phyloP scores from a whole-genome alignment of 2,888 invertebrate species.

The Nymphalis polychloros region DNA sequence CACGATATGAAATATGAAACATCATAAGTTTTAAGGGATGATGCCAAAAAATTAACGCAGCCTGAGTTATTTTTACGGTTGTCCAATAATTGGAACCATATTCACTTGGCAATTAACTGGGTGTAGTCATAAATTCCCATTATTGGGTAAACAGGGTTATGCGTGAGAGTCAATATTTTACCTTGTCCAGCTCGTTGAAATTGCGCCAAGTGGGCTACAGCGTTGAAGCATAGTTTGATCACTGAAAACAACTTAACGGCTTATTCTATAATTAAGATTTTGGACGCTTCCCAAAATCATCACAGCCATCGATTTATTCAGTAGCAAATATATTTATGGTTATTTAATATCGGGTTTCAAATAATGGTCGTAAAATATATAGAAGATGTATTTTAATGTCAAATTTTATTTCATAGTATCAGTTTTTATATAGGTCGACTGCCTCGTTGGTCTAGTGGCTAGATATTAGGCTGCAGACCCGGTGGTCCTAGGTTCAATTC shows the following conservation, averaged over 20 bases:
- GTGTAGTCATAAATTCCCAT: conserved; percentile 25
- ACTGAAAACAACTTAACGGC: conserved; percentile 35
- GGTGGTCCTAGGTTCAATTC: too few species aligned
- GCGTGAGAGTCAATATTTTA: conserved; percentile 31
- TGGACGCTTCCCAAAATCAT: conserved; percentile 29
- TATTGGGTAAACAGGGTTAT: conserved; percentile 27
- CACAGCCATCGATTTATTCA: conserved; percentile 14
- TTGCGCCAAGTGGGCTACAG: conserved; percentile 29
- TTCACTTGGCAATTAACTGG: conserved; percentile 19
- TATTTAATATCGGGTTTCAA: neutral
- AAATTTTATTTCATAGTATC: too few species aligned
- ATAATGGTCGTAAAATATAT: neutral
- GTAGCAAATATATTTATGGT: conserved; percentile 2
- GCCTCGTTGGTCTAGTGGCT: too few species aligned
- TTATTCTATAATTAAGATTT: conserved; percentile 32
- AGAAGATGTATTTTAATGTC: neutral
- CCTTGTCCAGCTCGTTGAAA: conserved; percentile 26
- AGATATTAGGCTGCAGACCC: too few species aligned
- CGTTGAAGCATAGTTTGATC: conserved; percentile 22
- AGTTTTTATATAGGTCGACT: too few species aligned
- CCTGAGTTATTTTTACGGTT: neutral
- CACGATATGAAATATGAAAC: too few species aligned
- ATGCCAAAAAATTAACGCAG: neutral
- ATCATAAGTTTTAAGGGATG: too few species aligned
- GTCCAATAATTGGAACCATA: conserved; percentile 1